Evolutionary conservation across 2,113 vertebrate genomes (phyloP), one percentile per base, ranked within the genome.

Genomic region (Chiloscyllium plagiosum): DNA sequence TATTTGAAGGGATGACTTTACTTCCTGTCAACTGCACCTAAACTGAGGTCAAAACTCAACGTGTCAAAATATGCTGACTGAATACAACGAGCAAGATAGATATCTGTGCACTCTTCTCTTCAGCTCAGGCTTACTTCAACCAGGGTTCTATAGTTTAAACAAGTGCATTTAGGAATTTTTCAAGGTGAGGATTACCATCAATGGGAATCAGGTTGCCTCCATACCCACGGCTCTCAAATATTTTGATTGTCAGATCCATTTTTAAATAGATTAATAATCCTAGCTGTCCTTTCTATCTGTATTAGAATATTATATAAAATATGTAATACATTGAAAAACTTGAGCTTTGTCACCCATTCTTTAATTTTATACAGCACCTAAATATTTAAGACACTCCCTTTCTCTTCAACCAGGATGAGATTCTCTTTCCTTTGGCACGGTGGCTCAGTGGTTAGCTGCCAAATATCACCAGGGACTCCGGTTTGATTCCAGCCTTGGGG

Each of bases 1-100:
- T 72, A 95, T 33, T 70, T 95, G 94, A 95, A 72, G 69, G 42
- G 8, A 95, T 72, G 61, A 17, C 61, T 93, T n/a, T 66, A 2
- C 33, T 95, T 95, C 42, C 24, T 50, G 68, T 95, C 94, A 70
- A 72, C 26, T 70, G 42, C 13, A 47, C 42, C 66, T 24, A 95
- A 95, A 50, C 94, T 26, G 69, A 95, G 94, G 94, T 52, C 94
- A 90, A 95, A 95, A 50, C 26, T 4, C 24, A 70, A 52, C 15
- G 15, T 29, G 26, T 69, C 94, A 95, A 76, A 70, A 17, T 29
- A 50, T 24, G 15, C 66, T 42, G 42, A 50, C 42, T 70, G 94
- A 76, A 72, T 24, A 95, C 69, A 72, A 37, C 0, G 37, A 19
- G 17, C 61, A 93, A 37, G 15, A 83, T 19, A 19, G n/a, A 83